Conservation (phyloP, 1,140 invertebrate species). For the Drosophila subobscura region DNA sequence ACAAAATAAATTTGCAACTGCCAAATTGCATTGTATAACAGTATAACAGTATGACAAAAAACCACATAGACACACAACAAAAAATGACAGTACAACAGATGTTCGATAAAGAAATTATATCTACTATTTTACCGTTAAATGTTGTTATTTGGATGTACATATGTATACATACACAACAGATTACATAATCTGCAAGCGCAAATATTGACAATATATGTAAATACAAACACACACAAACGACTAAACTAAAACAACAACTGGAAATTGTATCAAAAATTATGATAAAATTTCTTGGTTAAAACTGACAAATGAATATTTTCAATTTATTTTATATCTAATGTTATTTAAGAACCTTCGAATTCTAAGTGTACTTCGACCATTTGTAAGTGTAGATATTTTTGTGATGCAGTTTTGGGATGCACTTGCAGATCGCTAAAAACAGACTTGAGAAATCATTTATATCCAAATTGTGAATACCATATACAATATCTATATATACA, state of each 20-base stretch:
- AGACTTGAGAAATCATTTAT: conserved; percentile 46
- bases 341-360: no score
- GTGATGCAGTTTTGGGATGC: no score
- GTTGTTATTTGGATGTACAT: conserved; percentile 11
- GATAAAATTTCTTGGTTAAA: background rate
- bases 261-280: conserved; percentile 3
- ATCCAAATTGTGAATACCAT: conserved; percentile 26
- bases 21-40: conserved; percentile 72
- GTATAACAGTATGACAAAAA: conserved; percentile 27
- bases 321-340: no score
- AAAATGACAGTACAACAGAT: conserved; percentile 19
- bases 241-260: background rate
- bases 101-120: conserved; percentile 3
- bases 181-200: no score
- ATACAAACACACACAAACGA: no score
- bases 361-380: no score
- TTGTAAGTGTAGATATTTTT: no score
- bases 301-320: no score
- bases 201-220: no score
- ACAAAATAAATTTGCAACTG: conserved; percentile 61
- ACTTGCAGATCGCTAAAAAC: conserved; percentile 11
- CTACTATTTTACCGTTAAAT: conserved; percentile 20
- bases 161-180: no score
- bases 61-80: conserved; percentile 30
- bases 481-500: conserved; percentile 26